Conservation (phyloP, 2,888 invertebrate species). For the Julus scanicus region DNA sequence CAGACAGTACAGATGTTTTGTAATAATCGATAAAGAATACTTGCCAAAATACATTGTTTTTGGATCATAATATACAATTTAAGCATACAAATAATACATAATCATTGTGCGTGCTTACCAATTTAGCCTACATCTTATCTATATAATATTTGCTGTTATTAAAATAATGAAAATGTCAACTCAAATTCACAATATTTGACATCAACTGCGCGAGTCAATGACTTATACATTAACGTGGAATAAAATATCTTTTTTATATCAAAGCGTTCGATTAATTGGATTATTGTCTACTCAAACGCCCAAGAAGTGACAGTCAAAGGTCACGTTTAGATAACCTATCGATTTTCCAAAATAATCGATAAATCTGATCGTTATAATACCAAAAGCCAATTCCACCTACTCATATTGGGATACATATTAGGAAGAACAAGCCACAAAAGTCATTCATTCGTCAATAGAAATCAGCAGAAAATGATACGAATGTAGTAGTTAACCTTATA, state of each 20-base stretch:
- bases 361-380: neutral
- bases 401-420: neutral
- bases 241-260: neutral
- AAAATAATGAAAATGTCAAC: too few species aligned
- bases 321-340: constrained; percentile 6
- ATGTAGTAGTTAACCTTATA: neutral
- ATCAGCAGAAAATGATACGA: neutral
- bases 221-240: too few species aligned
- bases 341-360: constrained; percentile 1
- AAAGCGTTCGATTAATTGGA: constrained; percentile 10
- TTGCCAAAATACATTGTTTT: too few species aligned
- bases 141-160: too few species aligned
- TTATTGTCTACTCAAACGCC: neutral
- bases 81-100: too few species aligned
- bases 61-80: too few species aligned
- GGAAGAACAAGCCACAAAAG: neutral
- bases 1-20: too few species aligned
- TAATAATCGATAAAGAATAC: too few species aligned
- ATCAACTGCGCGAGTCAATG: neutral
- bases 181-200: too few species aligned
- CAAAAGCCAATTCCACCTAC: neutral
- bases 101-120: too few species aligned
- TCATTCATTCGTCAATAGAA: neutral
- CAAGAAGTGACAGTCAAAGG: neutral
- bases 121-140: too few species aligned